Base-by-base conservation (phyloP, 2,888 invertebrate species). In the Tortricodes alternella region DNA sequence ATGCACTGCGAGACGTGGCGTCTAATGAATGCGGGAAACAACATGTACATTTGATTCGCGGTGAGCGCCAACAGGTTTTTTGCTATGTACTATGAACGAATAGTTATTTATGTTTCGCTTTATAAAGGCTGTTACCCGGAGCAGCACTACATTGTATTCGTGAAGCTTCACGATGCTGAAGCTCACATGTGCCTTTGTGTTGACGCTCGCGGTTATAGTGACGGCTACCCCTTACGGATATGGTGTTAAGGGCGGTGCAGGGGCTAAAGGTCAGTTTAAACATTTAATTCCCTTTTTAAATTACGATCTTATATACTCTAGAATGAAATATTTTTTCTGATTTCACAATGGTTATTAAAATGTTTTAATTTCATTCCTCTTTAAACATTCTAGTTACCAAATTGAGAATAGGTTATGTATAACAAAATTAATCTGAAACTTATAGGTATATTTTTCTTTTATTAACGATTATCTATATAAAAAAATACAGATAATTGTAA, bases 31-130 rank as follows among this genome's bases (percentile, higher is more conserved):
- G 69, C 77, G 68, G 78, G 76, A 75, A 82, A 80, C 80, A 80
- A 82, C 83, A 75, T 77, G 71, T 75, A 74, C 78, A 75, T 79
- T 76, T 67, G 82, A 78, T 83, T 86, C 85, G 76, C 76, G 71
- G 83, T 86, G 85, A 80, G 80, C 77, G 69, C 74, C 71, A 77
- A 59, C 62, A 46, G 83, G 89, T 89, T 89, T 89, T 85, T 87
- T 83, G 78, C 75, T 74, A 71, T 74, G 75, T 79, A 78, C 75
- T 70, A 79, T 75, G 76, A 63, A 59, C 76, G 70, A 74, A 69
- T 72, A 73, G 71, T 76, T 86, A 87, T 88, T 87, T 87, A 75
- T 82, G 84, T 80, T 76, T 83, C 74, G 86, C 83, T 89, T 89
- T 89, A 89, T 89, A 89, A 89, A 85, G 80, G 79, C 81, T 72